Evolutionary conservation across 2,797 vertebrate genomes (phyloP), one percentile per base, ranked within the genome.

Genomic region (Chelonia mydas): DNA sequence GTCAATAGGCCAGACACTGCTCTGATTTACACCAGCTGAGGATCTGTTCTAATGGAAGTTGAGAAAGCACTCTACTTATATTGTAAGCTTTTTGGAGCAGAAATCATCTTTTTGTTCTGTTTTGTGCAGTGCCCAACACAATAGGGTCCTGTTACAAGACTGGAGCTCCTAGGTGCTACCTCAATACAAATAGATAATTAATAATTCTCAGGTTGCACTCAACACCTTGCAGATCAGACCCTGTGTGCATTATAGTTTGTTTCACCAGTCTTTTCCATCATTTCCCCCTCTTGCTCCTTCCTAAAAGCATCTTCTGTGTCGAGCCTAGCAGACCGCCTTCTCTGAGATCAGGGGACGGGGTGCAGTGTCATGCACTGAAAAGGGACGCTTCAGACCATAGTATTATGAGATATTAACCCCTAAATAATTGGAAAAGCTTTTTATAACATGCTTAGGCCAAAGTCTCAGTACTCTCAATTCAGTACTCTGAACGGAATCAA

Each of bases 81-180:
- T n/a, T 0, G 0, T 72, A 94, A 54, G 49, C 84, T 81, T 54
- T 81, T 1, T 77, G 31, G 81, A 81, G 88, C 89, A 88, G 81
- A 57, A 0, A 0, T 65, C 2, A 2, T 86, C 90, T 83, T 88
- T 83, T 78, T 78, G 88, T 92, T 89, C 82, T 3, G 72, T 86
- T 93, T 87, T 91, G 95, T 88, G 83, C 88, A n/a, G 57, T 86
- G 81, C 1, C 1, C 87, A 87, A 89, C 80, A 27, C 88, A 81
- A 86, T 91, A 27, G 82, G 81, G 55, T 79, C 80, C 84, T 90
- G 88, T 77, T 37, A 47, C 54, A 51, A n/a, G 19, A 27, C 47
- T 23, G 54, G 3, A 5, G 76, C 80, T 88, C 88, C 92, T 83
- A 57, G 54, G 88, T 87, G 85, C 96, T 95, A 87, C 93, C 94